Conservation (phyloP, 2,888 invertebrate species). For the Ommatoiulus sabulosus region DNA sequence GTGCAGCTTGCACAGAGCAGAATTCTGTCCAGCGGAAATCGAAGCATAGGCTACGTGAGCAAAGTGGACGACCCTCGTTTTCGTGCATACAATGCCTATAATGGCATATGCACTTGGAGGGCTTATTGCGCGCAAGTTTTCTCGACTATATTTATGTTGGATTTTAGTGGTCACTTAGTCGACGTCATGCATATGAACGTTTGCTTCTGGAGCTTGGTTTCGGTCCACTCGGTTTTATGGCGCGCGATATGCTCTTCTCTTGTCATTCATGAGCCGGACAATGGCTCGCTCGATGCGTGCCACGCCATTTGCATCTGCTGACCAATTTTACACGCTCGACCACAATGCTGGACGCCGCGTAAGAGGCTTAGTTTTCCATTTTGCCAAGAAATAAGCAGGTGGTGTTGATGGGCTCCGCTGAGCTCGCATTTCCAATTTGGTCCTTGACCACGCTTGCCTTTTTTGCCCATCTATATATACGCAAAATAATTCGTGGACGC, state of each 20-base stretch:
- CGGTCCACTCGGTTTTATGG: not conserved
- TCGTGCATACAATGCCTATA: no score
- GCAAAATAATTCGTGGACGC: conserved; percentile 14
- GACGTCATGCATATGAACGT: not conserved
- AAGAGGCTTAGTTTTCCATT: not conserved
- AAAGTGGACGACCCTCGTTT: not conserved
- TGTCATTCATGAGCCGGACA: conserved; percentile 43
- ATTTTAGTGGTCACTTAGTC: not conserved
- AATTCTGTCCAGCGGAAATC: no score
- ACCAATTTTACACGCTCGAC: conserved; percentile 8
- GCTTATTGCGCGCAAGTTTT: not conserved
- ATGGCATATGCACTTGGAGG: not conserved
- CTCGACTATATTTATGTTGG: not conserved
- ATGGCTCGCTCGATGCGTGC: not conserved
- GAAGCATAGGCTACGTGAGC: no score
- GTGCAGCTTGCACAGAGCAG: no score
- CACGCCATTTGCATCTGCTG: conserved; percentile 24
- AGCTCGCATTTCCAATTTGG: not conserved
- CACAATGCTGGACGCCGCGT: not conserved
- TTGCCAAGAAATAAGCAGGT: not conserved
- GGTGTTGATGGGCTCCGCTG: not conserved
- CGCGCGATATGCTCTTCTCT: not conserved
- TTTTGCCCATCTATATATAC: not conserved
- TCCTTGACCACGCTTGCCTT: not conserved
- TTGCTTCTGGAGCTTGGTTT: not conserved